Percentiles rank a stretch among this genome's conserved stretches.
Evolutionary conservation across 2,888 invertebrate species (phyloP).

Genomic region (Archaeoteleia sp.): DNA sequence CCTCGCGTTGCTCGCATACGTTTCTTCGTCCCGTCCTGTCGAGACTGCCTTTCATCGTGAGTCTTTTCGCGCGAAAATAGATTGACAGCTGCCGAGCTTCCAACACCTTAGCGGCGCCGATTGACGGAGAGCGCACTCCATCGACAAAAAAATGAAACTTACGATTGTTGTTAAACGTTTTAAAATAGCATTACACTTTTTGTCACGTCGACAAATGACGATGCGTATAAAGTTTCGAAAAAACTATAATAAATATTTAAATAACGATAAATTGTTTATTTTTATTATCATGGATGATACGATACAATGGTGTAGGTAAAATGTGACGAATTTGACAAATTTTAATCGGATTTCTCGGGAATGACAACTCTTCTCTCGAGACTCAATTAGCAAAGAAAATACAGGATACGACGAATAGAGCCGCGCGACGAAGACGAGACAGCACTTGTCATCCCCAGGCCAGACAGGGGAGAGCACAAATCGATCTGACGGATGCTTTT

Average conservation of each 20-base stretch:
- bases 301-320: too few relatives aligned
- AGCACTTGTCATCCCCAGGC: constrained; percentile 36
- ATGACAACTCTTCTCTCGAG: constrained; percentile 64
- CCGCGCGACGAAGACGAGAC: constrained; percentile 47
- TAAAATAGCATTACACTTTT: too few relatives aligned
- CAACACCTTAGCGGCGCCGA: constrained; percentile 34
- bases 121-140: background rate
- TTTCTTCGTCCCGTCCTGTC: constrained; percentile 36
- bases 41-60: constrained; percentile 44
- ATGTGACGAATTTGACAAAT: constrained; percentile 1
- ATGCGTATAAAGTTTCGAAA: too few relatives aligned
- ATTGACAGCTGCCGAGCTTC: constrained; percentile 60
- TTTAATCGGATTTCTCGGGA: constrained; percentile 35
- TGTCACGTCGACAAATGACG: too few relatives aligned
- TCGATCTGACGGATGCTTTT: constrained; percentile 67
- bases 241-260: too few relatives aligned
- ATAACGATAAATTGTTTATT: too few relatives aligned
- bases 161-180: too few relatives aligned
- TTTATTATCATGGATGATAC: too few relatives aligned
- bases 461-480: constrained; percentile 31
- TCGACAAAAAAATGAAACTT: background rate
- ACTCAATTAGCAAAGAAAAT: constrained; percentile 71
- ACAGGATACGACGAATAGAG: constrained; percentile 51
- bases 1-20: constrained; percentile 45
- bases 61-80: constrained; percentile 55